phyloP scores from a whole-genome alignment of 92 coral and sea anemone genomes.

The Blastomussa wellsi region DNA sequence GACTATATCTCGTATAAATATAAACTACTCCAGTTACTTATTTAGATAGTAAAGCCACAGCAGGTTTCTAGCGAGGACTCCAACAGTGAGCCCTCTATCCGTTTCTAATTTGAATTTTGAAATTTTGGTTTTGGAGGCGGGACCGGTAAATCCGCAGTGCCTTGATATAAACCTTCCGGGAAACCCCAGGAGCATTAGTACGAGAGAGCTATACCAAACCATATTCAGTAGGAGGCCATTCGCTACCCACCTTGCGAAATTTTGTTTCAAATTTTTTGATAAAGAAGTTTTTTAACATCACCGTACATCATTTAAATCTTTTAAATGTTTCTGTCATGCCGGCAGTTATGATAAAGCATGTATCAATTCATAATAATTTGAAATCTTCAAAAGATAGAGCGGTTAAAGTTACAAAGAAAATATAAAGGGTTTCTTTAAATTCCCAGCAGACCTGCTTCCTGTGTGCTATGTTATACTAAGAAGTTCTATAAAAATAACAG shows the following conservation, averaged over 20 bases:
- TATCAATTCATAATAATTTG: too few species aligned
- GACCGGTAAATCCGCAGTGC: neutral
- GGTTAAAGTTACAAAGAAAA: neutral
- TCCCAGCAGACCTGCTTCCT: too few species aligned
- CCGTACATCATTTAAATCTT: neutral
- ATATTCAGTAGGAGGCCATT: neutral
- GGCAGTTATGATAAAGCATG: neutral
- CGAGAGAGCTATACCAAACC: neutral
- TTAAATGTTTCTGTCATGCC: neutral
- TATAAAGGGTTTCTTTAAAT: neutral
- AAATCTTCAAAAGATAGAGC: neutral
- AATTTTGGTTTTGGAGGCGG: neutral
- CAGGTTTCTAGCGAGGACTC: too few species aligned
- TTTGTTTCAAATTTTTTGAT: neutral
- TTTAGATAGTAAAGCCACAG: neutral
- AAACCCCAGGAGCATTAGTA: too few species aligned
- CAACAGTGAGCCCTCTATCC: neutral
- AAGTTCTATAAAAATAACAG: too few species aligned
- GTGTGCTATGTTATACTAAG: too few species aligned
- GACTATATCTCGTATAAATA: neutral
- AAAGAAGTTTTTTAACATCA: neutral
- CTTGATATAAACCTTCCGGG: neutral
- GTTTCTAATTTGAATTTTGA: neutral
- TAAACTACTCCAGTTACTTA: neutral
- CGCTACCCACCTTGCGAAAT: neutral